Base-by-base conservation (phyloP, 1,140 invertebrate genomes). In the Trichonephila inaurata region DNA sequence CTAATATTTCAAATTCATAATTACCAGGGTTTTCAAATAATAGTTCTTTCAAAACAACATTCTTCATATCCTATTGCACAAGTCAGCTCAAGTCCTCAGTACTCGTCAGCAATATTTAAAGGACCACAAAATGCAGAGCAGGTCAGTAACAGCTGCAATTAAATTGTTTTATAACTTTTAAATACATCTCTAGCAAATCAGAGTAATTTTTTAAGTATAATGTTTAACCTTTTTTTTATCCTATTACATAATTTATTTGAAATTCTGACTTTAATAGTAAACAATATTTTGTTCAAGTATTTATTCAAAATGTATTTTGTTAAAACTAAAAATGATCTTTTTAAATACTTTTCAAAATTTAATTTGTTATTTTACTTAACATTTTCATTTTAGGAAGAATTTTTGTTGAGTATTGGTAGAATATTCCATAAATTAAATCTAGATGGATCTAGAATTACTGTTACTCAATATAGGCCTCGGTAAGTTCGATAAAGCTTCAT, bases 401-500 rank as follows among this genome's bases (percentile, higher is more conserved):
- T 97, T 95, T 96, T 98, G 89, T 96, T 99, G 2, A 99, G 98
- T 93, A 99, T 99, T 95, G 99, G 99, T 0, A 96, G 98, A 94
- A 98, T 99, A 95, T 99, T 99, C 96, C 99, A 99, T 95, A 98
- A 98, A 95, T 97, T 99, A 94, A 97, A 97, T 0, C 95, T 99
- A 0, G 97, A 96, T 94, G 98, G 97, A 19, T 98, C 97, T 82
- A 97, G 97, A 62, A 99, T 99, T 95, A 98, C 98, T 10, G 98
- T 99, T 6, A 99, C 98, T 0, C 97, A 98, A 95, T 99, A 99
- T 95, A 97, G 98, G 95, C 98, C 99, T 77, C 97, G 98, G 98
- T 98, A 96, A 96, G 21, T 24, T 0, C 2, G 19, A 64, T 64
- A 64, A 64, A 64, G n/a, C 18, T 64, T 64, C 7, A n/a, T 8